A percentile compares a stretch with the other conserved stretches of the same genome.
phyloP scores from a whole-genome alignment of 2,113 vertebrate species.

The Chinchilla lanigera region DNA sequence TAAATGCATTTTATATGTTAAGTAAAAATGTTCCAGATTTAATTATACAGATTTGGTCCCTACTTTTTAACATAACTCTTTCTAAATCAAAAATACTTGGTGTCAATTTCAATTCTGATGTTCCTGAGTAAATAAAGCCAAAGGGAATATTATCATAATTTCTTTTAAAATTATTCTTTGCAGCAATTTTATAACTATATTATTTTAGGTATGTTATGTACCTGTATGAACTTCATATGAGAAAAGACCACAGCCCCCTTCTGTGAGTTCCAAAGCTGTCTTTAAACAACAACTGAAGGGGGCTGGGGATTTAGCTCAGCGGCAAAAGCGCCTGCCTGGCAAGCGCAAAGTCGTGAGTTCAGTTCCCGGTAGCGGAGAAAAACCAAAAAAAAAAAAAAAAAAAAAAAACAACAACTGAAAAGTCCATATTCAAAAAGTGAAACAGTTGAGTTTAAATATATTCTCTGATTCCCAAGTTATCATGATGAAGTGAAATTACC shows the following conservation, averaged over 20 bases:
- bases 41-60: not conserved
- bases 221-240: not conserved
- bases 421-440: not conserved
- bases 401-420: constrained; percentile 20
- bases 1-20: constrained; percentile 4
- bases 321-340: too few relatives aligned
- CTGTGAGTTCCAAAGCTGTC: not conserved
- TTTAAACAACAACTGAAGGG: not conserved
- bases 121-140: constrained; percentile 26
- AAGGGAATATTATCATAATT: constrained; percentile 17
- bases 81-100: not conserved
- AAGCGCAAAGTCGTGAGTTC: too few relatives aligned
- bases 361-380: too few relatives aligned
- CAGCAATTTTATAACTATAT: not conserved
- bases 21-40: not conserved
- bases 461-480: constrained; percentile 30
- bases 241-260: not conserved
- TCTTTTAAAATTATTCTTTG: constrained; percentile 51
- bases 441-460: not conserved
- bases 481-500: constrained; percentile 7
- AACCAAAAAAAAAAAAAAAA: too few relatives aligned
- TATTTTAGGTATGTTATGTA: not conserved
- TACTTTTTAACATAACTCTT: not conserved
- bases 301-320: too few relatives aligned
- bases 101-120: constrained; percentile 6